These are phyloP conservation scores for Peribatodes rhomboidaria DNA, from an alignment of 2,888 invertebrate genomes.

Conservation along the genomic window DNA sequence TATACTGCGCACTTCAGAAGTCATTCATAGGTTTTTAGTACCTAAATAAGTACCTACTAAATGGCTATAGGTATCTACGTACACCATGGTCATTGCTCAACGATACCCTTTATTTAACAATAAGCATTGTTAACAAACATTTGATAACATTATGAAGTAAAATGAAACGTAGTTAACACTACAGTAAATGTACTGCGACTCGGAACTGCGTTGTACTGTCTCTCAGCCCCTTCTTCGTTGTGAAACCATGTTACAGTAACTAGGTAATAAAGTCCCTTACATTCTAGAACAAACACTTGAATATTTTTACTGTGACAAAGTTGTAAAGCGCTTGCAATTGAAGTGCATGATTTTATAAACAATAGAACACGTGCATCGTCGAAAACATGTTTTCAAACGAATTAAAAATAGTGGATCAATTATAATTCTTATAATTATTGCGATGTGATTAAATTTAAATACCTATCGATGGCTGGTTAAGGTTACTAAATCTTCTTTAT, in stretches of 20 bases:
- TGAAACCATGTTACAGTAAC: conserved; percentile 11
- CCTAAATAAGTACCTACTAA: too few relatives aligned
- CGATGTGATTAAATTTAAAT: not conserved
- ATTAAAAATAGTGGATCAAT: conserved; percentile 16
- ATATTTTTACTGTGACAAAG: conserved; percentile 5
- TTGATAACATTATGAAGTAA: conserved; percentile 18
- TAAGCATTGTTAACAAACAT: conserved; percentile 24
- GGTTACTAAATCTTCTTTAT: not conserved
- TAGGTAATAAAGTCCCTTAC: not conserved
- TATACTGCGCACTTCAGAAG: too few relatives aligned
- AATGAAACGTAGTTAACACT: conserved; percentile 25
- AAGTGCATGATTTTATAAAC: conserved; percentile 14
- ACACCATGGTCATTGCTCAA: not conserved
- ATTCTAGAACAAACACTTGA: not conserved
- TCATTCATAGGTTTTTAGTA: too few relatives aligned
- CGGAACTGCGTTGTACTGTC: conserved; percentile 14
- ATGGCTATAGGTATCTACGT: not conserved
- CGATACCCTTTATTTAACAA: conserved; percentile 4
- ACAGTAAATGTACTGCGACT: conserved; percentile 8
- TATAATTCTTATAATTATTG: not conserved
- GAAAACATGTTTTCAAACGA: conserved; percentile 25
- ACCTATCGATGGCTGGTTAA: not conserved
- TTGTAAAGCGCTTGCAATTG: not conserved
- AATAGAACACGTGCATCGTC: conserved; percentile 26
- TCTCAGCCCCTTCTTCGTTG: not conserved